Evolutionary conservation across 35 echinoderm and acorn worm genomes (phyloP), one percentile per base, ranked within the genome.

Genomic region (Lytechinus pictus): DNA sequence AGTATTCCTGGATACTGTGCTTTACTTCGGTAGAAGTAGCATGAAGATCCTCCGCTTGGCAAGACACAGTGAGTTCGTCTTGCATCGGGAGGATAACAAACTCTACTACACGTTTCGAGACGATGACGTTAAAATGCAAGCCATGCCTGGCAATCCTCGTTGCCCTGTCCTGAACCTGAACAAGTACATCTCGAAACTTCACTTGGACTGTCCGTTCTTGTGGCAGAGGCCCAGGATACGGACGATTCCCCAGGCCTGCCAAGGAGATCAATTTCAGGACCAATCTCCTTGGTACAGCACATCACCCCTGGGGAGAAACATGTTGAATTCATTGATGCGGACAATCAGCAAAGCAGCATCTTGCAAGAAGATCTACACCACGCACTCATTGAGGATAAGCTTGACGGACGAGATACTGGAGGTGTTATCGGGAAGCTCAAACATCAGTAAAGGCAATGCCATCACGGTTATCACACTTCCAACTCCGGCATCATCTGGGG

Each of bases 221-320:
- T 96, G 94, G 96, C 96, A 96, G 89, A 94, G 96, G 54, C 96
- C 96, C n/a, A 96, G 52, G 27, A n/a, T 28, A 19, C 10, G 11
- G 33, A 44, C 33, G 33, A 44, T 88, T 12, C 7, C 28, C 52
- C 5, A 57, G 51, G 54, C 11, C 33, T 44, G 33, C 33, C 33
- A 44, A 44, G 33, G 33, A 44, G 33, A 44, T 44, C 33, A 44
- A 44, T 6, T 6, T 1, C 52, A 96, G 53, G 57, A 94, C 33
- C 51, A 14, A 9, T 12, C 4, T 7, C 27, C 44, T 14, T 96
- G 95, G 95, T 96, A 96, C 86, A 79, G 44, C 33, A 52, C 87
- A 28, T 54, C 55, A 72, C 91, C 92, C 14, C 61, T 96, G 16
- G 95, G 95, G 28, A 96, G 57, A 27, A 24, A 86, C 54, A 94